Conservation (phyloP, 1,140 invertebrate species). For the Drosophila kurseongensis region DNA sequence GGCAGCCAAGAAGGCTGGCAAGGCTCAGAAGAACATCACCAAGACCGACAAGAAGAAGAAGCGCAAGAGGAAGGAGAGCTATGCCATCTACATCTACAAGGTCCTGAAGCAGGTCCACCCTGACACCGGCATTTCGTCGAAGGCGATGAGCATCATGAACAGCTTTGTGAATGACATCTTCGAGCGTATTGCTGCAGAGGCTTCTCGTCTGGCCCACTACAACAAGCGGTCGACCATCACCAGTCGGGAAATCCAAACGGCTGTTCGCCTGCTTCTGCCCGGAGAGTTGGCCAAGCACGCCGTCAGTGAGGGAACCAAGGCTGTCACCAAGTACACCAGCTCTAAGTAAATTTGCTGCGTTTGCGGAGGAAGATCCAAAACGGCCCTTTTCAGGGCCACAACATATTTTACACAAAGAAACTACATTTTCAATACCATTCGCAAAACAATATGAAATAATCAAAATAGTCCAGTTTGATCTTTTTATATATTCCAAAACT, state of each 20-base stretch:
- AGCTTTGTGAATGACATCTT: background rate
- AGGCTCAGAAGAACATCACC: too few species aligned
- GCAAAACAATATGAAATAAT: too few species aligned
- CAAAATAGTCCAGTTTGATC: too few species aligned
- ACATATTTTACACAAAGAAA: background rate
- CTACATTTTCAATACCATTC: constrained; percentile 11
- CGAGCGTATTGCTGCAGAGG: background rate
- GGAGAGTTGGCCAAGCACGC: constrained; percentile 87
- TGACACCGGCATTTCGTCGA: too few species aligned
- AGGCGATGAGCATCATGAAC: too few species aligned
- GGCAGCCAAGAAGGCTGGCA: too few species aligned
- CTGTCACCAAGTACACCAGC: constrained; percentile 87
- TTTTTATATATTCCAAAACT: too few species aligned
- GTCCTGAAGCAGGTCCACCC: too few species aligned
- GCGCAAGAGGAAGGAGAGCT: too few species aligned
- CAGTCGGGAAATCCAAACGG: constrained; percentile 66
- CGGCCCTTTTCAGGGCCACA: constrained; percentile 62
- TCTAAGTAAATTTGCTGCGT: constrained; percentile 84
- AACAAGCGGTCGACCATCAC: background rate
- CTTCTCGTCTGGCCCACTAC: background rate
- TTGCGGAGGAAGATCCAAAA: constrained; percentile 21
- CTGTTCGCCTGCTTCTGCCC: constrained; percentile 86
- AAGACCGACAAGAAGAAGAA: too few species aligned
- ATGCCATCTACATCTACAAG: too few species aligned
- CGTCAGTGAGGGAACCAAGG: constrained; percentile 87